phyloP scores from a whole-genome alignment of 1,140 invertebrate species.

The Achroia grisella region DNA sequence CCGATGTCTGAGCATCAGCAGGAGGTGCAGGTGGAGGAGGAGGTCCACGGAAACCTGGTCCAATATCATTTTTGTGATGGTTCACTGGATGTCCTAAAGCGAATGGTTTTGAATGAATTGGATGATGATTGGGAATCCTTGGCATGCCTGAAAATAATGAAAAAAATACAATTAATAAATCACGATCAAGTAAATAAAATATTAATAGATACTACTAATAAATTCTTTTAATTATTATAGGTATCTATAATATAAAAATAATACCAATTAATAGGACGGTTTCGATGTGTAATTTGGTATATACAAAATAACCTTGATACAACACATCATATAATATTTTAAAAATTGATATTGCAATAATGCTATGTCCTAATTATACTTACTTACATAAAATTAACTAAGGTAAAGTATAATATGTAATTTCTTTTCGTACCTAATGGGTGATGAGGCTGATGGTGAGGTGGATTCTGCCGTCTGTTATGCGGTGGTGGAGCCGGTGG shows the following conservation, averaged over 20 bases:
- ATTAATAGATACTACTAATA: no score
- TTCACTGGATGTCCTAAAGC: conserved; percentile 64
- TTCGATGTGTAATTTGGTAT: no score
- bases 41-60: conserved; percentile 78
- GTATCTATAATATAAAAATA: no score
- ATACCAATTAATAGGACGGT: no score
- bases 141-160: conserved; percentile 57
- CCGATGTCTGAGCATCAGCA: conserved; percentile 68
- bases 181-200: neutral
- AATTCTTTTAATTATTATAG: no score
- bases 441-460: conserved; percentile 74
- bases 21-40: conserved; percentile 73
- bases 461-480: conserved; percentile 60
- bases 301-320: no score
- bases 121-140: conserved; percentile 67
- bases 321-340: no score
- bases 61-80: conserved; percentile 67
- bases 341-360: no score
- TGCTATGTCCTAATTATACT: no score
- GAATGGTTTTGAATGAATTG: conserved; percentile 63
- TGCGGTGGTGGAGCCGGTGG: conserved; percentile 60
- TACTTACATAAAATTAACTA: no score
- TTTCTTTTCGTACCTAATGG: conserved; percentile 44
- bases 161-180: neutral
- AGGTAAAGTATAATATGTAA: no score